These are phyloP conservation scores for Gallinago stenura DNA, from an alignment of 2,797 vertebrate species.

Conservation along the genomic window DNA sequence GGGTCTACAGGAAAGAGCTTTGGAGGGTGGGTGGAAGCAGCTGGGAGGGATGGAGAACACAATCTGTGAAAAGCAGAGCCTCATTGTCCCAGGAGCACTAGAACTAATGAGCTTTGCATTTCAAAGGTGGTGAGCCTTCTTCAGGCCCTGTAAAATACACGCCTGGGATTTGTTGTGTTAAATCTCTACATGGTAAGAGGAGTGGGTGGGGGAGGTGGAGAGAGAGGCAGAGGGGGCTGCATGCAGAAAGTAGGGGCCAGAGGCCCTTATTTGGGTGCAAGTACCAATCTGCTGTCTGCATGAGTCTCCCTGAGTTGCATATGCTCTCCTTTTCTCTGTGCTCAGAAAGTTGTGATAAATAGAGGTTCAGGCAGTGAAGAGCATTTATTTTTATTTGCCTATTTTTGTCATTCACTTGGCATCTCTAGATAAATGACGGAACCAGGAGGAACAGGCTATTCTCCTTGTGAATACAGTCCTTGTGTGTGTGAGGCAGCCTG, in stretches of 20 bases:
- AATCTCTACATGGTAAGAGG: not conserved
- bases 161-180: not conserved
- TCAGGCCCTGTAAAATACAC: not conserved
- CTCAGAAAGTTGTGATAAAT: conserved; percentile 54
- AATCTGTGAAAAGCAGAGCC: not conserved
- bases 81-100: conserved; percentile 9
- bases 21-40: conserved; percentile 42
- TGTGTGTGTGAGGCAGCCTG: not conserved
- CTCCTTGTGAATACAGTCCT: not conserved
- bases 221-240: conserved; percentile 11
- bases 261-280: conserved; percentile 29
- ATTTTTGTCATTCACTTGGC: conserved; percentile 49
- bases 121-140: conserved; percentile 9
- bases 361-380: conserved; percentile 39
- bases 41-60: conserved; percentile 11
- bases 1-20: not conserved
- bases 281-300: conserved; percentile 45
- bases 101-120: conserved; percentile 34
- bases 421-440: conserved; percentile 25
- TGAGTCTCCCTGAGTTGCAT: conserved; percentile 21
- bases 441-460: not conserved
- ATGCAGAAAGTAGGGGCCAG: conserved; percentile 28
- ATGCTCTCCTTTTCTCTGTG: conserved; percentile 38
- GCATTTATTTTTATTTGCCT: conserved; percentile 71
- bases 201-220: not conserved